Evolutionary conservation across 2,113 vertebrate species (phyloP), one percentile per base, ranked within the genome.

Genomic region (Charadrius vociferus): DNA sequence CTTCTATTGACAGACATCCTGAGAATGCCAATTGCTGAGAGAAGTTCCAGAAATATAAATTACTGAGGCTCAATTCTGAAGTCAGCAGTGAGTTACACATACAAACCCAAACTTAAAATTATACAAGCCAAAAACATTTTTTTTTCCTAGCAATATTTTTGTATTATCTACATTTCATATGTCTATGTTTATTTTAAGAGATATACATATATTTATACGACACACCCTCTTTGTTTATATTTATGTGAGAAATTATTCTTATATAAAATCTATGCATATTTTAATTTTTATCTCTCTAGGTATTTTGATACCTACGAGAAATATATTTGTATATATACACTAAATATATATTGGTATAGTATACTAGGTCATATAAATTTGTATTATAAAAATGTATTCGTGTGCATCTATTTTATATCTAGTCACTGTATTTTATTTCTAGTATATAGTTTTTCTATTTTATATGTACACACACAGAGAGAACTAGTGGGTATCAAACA

Each of bases 221-320:
- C 24, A 49, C 18, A 26, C 10, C 61, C 4, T 68, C 12, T 29
- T 36, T 13, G 5, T 41, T 75, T 50, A n/a, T 11, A 65, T 14
- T 52, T 24, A 62, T 9, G 2, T 32, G 80, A 29, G 30, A 58
- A 83, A 39, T 67, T 37, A 36, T 32, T 43, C 15, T 22, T 1
- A 30, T 53, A 18, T 16, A 8, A 27, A 49, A 61, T 5, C 9
- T 34, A 43, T 2, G 5, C 0, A 0, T 49, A 26, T 53, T 70
- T 88, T 21, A 11, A 49, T 36, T 53, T 67, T 41, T 43, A 17
- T 19, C 12, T 41, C 15, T 56, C 32, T 11, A 27, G 12, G 10
- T 20, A 81, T 59, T 68, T 59, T 36, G 3, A 68, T 59, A 72
- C 4, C n/a, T 68, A 37, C 22, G 27, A 67, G 9, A 13, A 17